A percentile compares a stretch with the other conserved stretches of the same genome.
These are phyloP conservation scores for Eucidaris tribuloides DNA, from an alignment of 35 echinoderm and acorn worm genomes.

Conservation along the genomic window DNA sequence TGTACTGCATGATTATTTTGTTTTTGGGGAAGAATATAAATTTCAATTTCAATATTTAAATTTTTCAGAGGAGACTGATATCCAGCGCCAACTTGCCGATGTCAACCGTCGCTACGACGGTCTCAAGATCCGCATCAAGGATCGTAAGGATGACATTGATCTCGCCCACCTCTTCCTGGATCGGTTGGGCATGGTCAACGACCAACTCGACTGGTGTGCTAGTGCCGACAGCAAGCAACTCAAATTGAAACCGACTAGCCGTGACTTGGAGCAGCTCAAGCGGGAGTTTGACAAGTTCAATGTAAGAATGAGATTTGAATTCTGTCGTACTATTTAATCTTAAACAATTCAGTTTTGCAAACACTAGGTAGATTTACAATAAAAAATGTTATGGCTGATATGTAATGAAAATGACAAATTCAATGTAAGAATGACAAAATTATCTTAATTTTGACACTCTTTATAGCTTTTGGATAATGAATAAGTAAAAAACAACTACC, in stretches of 20 bases:
- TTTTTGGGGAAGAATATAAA: too few species aligned
- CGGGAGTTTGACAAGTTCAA: slow-evolving; percentile 82
- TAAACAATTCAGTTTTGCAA: too few species aligned
- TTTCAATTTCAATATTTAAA: neutral
- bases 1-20: too few species aligned
- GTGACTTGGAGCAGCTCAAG: slow-evolving; percentile 83
- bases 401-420: too few species aligned
- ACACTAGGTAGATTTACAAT: too few species aligned
- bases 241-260: slow-evolving; percentile 71
- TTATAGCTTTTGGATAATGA: too few species aligned
- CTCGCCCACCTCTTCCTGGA: slow-evolving; percentile 82
- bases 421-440: too few species aligned
- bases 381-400: too few species aligned
- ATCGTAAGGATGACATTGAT: slow-evolving; percentile 87
- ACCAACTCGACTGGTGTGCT: slow-evolving; percentile 89
- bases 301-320: too few species aligned
- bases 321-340: neutral
- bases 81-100: slow-evolving; percentile 76
- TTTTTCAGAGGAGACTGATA: slow-evolving; percentile 69
- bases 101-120: slow-evolving; percentile 75
- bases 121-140: slow-evolving; percentile 72
- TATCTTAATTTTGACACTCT: too few species aligned
- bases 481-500: too few species aligned
- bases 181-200: slow-evolving; percentile 67
- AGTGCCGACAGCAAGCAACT: slow-evolving; percentile 63